Base-by-base conservation (phyloP, 1,140 invertebrate genomes). In the Trigoniulus corallinus region DNA sequence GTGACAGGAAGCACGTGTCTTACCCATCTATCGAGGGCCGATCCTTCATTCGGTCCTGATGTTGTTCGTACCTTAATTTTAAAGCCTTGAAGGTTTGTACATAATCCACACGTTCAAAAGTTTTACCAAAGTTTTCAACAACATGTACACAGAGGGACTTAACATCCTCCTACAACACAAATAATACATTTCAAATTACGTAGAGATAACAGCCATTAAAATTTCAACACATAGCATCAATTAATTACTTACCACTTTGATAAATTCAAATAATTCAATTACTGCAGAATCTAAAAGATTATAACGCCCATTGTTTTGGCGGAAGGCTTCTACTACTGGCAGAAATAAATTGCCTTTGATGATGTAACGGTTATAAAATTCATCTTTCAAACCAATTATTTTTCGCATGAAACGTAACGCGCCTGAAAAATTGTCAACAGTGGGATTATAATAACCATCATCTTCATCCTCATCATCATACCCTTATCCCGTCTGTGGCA, bases 231-330 rank as follows among this genome's bases (percentile, higher is more conserved):
- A n/a, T n/a, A n/a, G n/a, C n/a, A n/a, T n/a, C n/a, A n/a, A 37
- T 21, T 12, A 21, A 39, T 24, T 48, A 52, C 65, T 71, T 65
- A 80, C 77, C 66, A 84, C 66, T 75, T 88, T 91, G 51, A 99
- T 95, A 70, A 94, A 98, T 70, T 99, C 96, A 74, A 99, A 99
- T 71, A 99, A 79, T 74, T 99, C 96, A 63, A 98, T 77, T 64
- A 98, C 92, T 52, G 96, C 94, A 15, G 95, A 99, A 69, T 99
- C 96, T 50, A 99, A 70, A 48, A 99, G 78, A 72, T 99, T 99
- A 67, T 99, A 99, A 63, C 88, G 80, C 56, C 89, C 87, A 66
- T 95, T 94, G 71, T 98, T 99, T 59, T 81, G 78, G 61, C 88
- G 79, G 65, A 99, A 96, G 52, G 92, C 87, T 67, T 97, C 89